phyloP scores from a whole-genome alignment of 2,888 invertebrate species.

The Serripes groenlandicus region DNA sequence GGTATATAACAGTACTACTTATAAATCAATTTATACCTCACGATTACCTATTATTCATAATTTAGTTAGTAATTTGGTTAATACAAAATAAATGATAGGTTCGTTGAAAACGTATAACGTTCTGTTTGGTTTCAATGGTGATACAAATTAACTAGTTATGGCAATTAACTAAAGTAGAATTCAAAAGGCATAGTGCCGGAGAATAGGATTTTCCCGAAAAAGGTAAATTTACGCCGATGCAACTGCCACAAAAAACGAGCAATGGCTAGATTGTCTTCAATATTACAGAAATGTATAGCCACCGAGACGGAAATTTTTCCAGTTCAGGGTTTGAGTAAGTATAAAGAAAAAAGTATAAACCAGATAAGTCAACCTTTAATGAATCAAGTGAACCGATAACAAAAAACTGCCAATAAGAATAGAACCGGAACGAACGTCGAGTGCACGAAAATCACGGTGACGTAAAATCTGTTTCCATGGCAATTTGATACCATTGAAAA shows the following conservation, averaged over 20 bases:
- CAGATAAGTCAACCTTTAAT: not conserved
- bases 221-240: not conserved
- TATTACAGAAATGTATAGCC: not conserved
- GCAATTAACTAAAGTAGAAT: not conserved
- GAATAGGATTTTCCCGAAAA: not conserved
- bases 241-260: not conserved
- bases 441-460: constrained; percentile 3
- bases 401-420: constrained; percentile 16
- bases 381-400: constrained; percentile 6
- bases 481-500: constrained; percentile 5
- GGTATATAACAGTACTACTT: no score
- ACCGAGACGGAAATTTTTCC: not conserved
- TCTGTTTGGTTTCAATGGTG: no score
- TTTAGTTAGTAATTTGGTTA: no score
- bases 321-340: not conserved
- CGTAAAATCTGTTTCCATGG: constrained; percentile 19
- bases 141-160: not conserved
- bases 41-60: no score
- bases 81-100: no score
- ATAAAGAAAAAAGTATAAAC: not conserved
- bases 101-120: no score
- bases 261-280: not conserved
- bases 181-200: not conserved
- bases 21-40: no score
- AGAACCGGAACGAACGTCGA: constrained; percentile 18